Evolutionary conservation across 2,888 invertebrate genomes (phyloP).

Genomic region (Rhagonycha lutea): DNA sequence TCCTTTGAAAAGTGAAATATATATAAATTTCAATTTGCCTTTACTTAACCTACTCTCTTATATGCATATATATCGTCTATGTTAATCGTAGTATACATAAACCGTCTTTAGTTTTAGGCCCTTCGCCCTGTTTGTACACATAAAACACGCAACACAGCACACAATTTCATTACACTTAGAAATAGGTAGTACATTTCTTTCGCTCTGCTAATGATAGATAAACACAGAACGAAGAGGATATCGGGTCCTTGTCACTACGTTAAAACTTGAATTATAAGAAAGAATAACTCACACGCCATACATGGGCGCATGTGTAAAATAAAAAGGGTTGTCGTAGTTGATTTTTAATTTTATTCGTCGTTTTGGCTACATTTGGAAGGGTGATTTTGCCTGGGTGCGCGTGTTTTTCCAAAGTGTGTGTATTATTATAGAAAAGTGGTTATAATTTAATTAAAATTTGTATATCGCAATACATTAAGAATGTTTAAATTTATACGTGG

Average conservation of each 20-base stretch:
- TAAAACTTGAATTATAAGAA: not conserved
- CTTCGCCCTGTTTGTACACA: not conserved
- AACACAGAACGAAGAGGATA: not conserved
- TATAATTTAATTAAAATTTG: not conserved
- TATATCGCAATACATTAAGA: not conserved
- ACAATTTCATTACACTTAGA: not conserved
- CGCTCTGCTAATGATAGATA: not conserved
- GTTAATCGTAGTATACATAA: not conserved
- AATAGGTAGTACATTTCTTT: not conserved
- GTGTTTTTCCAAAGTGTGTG: not conserved
- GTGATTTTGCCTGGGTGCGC: not conserved
- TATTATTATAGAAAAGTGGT: not conserved
- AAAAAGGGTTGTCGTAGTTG: constrained; percentile 20
- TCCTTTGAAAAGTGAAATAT: constrained; percentile 32
- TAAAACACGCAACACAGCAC: not conserved
- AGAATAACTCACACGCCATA: not conserved
- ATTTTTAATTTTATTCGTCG: constrained; percentile 16
- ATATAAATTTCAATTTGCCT: constrained; percentile 23
- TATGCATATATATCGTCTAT: not conserved
- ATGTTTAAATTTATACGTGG: not conserved
- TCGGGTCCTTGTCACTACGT: not conserved
- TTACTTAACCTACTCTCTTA: constrained; percentile 8
- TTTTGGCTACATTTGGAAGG: constrained; percentile 14
- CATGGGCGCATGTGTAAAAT: constrained; percentile 25
- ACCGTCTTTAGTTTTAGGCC: constrained; percentile 3